These are phyloP conservation scores for Lasioglossum morio DNA, from an alignment of 2,888 invertebrate genomes.

Conservation along the genomic window DNA sequence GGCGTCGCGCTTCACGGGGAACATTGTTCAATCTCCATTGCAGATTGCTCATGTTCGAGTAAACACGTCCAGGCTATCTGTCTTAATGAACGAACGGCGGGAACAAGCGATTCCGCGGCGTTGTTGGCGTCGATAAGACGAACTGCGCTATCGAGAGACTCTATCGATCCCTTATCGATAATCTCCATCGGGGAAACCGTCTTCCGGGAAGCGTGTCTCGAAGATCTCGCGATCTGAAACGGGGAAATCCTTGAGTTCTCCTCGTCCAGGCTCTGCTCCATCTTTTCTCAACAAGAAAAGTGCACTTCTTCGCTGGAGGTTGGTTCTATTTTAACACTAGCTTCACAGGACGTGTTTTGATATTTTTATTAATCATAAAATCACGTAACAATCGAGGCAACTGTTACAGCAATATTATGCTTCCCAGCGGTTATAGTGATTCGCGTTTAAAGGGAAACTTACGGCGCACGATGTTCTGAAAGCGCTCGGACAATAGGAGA, in stretches of 20 bases:
- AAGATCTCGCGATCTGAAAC: not conserved
- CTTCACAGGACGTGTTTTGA: not conserved
- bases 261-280: not conserved
- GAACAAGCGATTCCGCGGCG: not conserved
- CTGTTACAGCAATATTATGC: not conserved
- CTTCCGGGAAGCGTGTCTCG: not conserved
- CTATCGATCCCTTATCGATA: slow-evolving; percentile 16
- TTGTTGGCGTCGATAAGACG: not conserved
- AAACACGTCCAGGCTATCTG: not conserved
- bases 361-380: too few species aligned
- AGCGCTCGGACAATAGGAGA: not conserved
- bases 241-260: slow-evolving; percentile 4
- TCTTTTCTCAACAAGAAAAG: not conserved
- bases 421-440: not conserved
- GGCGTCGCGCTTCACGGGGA: not conserved
- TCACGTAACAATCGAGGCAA: not conserved
- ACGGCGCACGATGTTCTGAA: not conserved
- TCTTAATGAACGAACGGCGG: not conserved
- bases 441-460: not conserved
- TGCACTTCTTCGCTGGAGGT: not conserved
- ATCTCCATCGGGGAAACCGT: not conserved
- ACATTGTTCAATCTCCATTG: not conserved
- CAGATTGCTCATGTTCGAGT: not conserved
- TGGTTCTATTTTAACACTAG: not conserved
- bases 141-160: not conserved